Conservation (phyloP, 2,113 vertebrate species). For the Eublepharis macularius region DNA sequence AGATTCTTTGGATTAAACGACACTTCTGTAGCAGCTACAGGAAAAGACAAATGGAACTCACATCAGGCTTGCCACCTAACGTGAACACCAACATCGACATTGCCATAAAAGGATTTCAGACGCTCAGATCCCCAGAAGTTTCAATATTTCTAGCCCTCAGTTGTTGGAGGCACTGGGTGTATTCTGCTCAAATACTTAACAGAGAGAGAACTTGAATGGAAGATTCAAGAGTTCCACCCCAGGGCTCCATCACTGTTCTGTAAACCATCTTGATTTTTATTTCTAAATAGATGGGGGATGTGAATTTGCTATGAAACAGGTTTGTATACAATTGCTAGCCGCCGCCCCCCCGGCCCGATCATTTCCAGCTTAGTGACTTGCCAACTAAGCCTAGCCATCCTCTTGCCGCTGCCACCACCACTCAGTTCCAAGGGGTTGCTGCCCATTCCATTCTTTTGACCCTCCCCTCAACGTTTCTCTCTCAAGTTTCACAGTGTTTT, state of each 20-base stretch:
- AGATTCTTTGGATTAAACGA: conserved; percentile 69
- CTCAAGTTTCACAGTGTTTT: neutral
- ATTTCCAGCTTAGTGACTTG: neutral
- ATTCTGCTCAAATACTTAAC: neutral
- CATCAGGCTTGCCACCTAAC: neutral
- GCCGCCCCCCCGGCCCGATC: neutral
- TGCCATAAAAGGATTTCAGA: neutral
- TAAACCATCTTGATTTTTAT: too few species aligned
- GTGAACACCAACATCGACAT: neutral
- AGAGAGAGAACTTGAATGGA: neutral
- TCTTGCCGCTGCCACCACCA: too few species aligned
- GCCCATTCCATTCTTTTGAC: neutral
- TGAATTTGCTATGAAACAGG: too few species aligned
- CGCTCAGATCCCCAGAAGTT: neutral
- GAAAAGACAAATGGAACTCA: neutral
- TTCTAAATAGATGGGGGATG: too few species aligned
- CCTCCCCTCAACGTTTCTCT: neutral
- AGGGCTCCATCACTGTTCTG: too few species aligned
- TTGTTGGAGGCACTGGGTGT: neutral
- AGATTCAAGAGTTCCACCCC: neutral
- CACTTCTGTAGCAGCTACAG: conserved; percentile 71
- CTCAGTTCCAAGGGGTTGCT: neutral
- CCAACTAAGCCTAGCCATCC: neutral
- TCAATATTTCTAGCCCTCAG: neutral
- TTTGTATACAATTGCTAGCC: neutral